Evolutionary conservation across 2,888 invertebrate species (phyloP), one percentile per base, ranked within the genome.

Genomic region (Limnephilus auricula): DNA sequence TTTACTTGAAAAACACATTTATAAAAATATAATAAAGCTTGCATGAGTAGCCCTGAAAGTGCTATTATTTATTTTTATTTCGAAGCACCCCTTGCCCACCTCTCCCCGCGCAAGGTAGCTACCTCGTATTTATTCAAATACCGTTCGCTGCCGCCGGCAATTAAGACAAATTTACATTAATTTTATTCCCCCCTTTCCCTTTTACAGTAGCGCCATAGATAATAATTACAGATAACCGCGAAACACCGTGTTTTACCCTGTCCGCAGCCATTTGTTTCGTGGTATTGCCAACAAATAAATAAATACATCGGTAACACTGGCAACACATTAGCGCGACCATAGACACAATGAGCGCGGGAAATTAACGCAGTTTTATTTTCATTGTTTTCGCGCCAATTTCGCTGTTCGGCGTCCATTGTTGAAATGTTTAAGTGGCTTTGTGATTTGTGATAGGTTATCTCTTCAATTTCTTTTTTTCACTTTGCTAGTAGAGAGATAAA

Each of bases 131-230:
- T 92, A 92, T 92, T 92, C 92, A 92, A 92, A 91, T 92, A 32
- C 91, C 91, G 84, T 88, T 89, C 88, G 89, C 92, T 85, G 90
- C 92, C 91, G 91, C 78, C 90, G 91, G 87, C 91, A 93, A 93
- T 93, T 93, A 92, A 90, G 90, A 90, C 18, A 50, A 93, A 93
- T 93, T 92, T 93, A 83, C 93, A 93, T 93, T 91, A 91, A 93
- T 90, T 93, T 93, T 93, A 92, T 92, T 92, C 90, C 89, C 90
- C 90, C 45, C 30, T 15, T 79, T 45, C 50, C 90, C 45, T 86
- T 31, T 32, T 85, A 15, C 40, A 85, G 84, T 13, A 82, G 40
- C 32, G 86, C 79, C 32, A 31, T 40, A 80, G 86, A 83, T 92
- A 65, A 65, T 65, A 92, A 92, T 92, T 92, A 92, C 92, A 92